A percentile compares a stretch with the other conserved stretches of the same genome.
phyloP scores from a whole-genome alignment of 1,140 invertebrate genomes.

The Drosophila yakuba region DNA sequence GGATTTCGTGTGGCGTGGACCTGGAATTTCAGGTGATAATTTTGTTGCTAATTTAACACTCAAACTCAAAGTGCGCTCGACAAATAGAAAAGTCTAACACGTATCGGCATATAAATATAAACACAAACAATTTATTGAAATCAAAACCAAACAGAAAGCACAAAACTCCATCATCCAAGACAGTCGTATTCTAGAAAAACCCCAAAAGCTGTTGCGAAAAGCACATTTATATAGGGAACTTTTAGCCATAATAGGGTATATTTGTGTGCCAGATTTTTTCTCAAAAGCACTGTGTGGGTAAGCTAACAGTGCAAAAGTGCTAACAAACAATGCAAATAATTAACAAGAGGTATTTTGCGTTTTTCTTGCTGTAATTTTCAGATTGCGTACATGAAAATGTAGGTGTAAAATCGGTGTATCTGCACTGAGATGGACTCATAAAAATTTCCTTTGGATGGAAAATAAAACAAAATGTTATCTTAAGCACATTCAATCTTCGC shows the following conservation, averaged over 20 bases:
- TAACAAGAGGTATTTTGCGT: constrained; percentile 1
- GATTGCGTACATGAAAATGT: constrained; percentile 11
- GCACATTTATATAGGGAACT: neutral
- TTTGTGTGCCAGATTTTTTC: neutral
- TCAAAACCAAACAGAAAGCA: constrained; percentile 53
- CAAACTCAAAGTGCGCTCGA: constrained; percentile 68
- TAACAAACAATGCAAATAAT: constrained; percentile 35
- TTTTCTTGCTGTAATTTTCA: constrained; percentile 27
- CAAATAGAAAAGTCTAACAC: constrained; percentile 41
- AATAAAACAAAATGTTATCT: neutral
- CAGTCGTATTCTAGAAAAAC: constrained; percentile 21
- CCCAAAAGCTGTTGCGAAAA: constrained; percentile 31
- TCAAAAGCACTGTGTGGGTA: constrained; percentile 4
- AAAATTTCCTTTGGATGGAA: neutral
- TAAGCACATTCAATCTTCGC: neutral
- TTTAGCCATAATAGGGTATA: neutral
- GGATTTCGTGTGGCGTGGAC: constrained; percentile 14
- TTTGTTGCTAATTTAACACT: constrained; percentile 67
- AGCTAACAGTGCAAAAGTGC: constrained; percentile 43
- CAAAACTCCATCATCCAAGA: constrained; percentile 40
- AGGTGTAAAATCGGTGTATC: constrained; percentile 15
- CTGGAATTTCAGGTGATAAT: constrained; percentile 24
- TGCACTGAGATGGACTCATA: constrained; percentile 11
- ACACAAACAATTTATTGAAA: constrained; percentile 60
- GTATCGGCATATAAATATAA: constrained; percentile 44